phyloP scores from a whole-genome alignment of 2,113 vertebrate genomes.

The Leuciscus idus region DNA sequence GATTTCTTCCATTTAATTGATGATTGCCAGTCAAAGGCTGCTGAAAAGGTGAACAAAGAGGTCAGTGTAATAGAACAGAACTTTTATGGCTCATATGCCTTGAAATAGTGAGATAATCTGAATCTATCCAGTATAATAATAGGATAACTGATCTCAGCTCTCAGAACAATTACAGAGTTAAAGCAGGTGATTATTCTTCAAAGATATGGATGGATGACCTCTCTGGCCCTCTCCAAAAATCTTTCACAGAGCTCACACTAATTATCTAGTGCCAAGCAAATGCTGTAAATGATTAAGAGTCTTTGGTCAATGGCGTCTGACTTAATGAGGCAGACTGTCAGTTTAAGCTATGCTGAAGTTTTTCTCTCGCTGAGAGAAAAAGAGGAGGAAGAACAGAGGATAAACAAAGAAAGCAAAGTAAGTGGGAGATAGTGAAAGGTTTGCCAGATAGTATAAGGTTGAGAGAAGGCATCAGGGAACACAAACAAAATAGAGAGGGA shows the following conservation, averaged over 20 bases:
- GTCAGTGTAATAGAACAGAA: conserved; percentile 4
- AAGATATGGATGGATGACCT: not conserved
- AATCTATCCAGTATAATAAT: not conserved
- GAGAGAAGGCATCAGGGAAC: not conserved
- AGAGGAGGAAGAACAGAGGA: not conserved
- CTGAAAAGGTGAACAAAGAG: conserved; percentile 15
- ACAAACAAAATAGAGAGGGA: not conserved
- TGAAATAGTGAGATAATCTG: not conserved
- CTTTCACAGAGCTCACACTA: conserved; percentile 13
- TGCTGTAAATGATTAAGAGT: conserved; percentile 21
- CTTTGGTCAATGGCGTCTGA: conserved; percentile 30
- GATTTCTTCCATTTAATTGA: not conserved
- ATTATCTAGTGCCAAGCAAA: conserved; percentile 33
- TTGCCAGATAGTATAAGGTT: not conserved
- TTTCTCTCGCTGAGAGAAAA: not conserved
- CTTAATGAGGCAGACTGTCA: conserved; percentile 32
- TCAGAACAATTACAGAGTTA: conserved; percentile 16
- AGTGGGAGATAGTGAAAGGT: conserved; percentile 17
- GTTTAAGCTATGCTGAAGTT: conserved; percentile 5
- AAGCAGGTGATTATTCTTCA: conserved; percentile 21
- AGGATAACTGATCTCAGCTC: not conserved
- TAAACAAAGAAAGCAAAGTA: not conserved
- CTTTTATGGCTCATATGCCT: not conserved
- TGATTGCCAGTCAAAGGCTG: conserved; percentile 3
- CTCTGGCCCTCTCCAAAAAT: conserved; percentile 20